A percentile compares a stretch with the other conserved stretches of the same genome.
These are phyloP conservation scores for Dryococelus australis DNA, from an alignment of 2,888 invertebrate genomes.

Conservation along the genomic window DNA sequence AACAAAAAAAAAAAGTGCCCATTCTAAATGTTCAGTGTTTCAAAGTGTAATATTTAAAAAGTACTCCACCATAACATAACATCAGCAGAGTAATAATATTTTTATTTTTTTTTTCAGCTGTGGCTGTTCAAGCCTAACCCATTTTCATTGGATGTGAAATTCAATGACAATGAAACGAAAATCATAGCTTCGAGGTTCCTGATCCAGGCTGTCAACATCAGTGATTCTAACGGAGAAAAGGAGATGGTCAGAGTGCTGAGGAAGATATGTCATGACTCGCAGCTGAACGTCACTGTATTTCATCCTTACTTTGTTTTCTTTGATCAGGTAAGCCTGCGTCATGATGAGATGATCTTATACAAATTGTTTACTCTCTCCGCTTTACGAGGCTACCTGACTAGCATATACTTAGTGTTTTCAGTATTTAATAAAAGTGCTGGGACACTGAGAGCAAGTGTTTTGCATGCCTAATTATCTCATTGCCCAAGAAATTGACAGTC, in stretches of 20 bases:
- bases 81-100: no score
- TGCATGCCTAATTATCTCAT: no score
- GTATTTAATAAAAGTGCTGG: no score
- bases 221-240: constrained; percentile 89
- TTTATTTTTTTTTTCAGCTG: constrained; percentile 61
- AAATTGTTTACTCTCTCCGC: no score
- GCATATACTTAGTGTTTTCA: no score
- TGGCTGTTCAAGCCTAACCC: constrained; percentile 83
- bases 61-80: neutral
- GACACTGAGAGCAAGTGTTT: no score
- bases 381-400: no score
- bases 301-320: constrained; percentile 97
- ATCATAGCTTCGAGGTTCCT: constrained; percentile 86
- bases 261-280: constrained; percentile 76
- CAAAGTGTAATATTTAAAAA: constrained; percentile 3
- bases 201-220: constrained; percentile 88
- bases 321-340: constrained; percentile 72
- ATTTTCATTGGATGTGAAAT: constrained; percentile 84
- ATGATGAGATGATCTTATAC: neutral
- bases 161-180: constrained; percentile 75
- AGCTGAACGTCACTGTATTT: constrained; percentile 88
- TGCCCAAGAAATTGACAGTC: no score
- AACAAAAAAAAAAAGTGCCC: no score
- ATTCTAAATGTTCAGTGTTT: neutral
- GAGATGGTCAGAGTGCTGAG: constrained; percentile 87